Evolutionary conservation across 2,888 invertebrate species (phyloP).

Genomic region (Nephrocerus scutellatus): DNA sequence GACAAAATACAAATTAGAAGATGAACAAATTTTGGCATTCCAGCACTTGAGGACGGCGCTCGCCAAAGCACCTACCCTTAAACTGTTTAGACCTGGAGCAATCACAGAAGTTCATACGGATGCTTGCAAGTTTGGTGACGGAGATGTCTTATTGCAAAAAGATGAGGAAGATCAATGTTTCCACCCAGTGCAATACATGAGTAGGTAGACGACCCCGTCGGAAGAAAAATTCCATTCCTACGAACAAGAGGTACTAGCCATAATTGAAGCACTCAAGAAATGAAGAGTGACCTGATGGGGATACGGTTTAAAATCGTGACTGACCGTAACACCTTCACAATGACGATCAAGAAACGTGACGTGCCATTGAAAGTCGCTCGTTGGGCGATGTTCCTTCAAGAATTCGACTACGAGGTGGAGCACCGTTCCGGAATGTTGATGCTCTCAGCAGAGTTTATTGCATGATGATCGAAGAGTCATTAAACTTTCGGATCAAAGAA

Average conservation of each 20-base stretch:
- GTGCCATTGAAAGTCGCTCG: conserved; percentile 11
- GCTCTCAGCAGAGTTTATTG: conserved; percentile 17
- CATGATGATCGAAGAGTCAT: conserved; percentile 7
- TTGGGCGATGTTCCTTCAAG: conserved; percentile 15
- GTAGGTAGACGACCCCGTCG: conserved; percentile 15
- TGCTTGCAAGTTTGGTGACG: conserved; percentile 19
- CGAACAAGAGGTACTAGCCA: conserved; percentile 22
- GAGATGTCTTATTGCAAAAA: conserved; percentile 18
- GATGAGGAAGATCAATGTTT: conserved; percentile 11
- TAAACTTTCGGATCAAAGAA: conserved; percentile 1
- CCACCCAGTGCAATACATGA: conserved; percentile 19
- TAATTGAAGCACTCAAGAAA: conserved; percentile 19
- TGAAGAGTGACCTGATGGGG: conserved; percentile 30
- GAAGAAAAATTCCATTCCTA: conserved; percentile 22
- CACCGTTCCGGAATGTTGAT: conserved; percentile 16
- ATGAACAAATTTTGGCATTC: conserved; percentile 10
- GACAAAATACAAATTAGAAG: conserved; percentile 13
- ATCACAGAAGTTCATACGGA: conserved; percentile 23
- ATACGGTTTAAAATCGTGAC: conserved; percentile 30
- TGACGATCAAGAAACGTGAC: conserved; percentile 32
- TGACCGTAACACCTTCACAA: conserved; percentile 33
- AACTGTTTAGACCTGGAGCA: conserved; percentile 16
- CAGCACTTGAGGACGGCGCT: conserved; percentile 13
- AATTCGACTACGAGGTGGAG: conserved; percentile 14
- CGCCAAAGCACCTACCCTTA: conserved; percentile 12